Base-by-base conservation (phyloP, 2,797 vertebrate genomes). In the Otolemur crassicaudatus region DNA sequence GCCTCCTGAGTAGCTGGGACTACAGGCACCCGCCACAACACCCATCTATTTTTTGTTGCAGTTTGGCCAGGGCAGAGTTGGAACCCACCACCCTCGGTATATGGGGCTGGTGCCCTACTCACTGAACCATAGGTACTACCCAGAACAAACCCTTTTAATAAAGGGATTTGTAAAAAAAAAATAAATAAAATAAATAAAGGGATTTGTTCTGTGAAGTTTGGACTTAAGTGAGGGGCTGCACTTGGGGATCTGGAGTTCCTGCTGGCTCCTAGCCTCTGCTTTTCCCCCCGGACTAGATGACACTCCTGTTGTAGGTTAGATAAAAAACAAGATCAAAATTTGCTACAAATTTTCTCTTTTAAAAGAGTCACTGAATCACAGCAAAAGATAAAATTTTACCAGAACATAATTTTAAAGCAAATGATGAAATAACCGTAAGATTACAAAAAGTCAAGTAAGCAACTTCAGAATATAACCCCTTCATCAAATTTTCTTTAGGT, bases 301-400 rank as follows among this genome's bases (percentile, higher is more conserved):
- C 4, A 40, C 20, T 25, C 63, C 43, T 86, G 91, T 77, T 58
- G 56, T 56, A 63, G 53, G 34, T 4, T 11, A 17, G 63, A 87
- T 79, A 31, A 63, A 96, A 96, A 94, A 58, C 2, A 87, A 16
- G 31, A 61, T 53, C 14, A 46, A 70, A 86, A 70, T 27, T 46
- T 81, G 80, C 23, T 58, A 40, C 49, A 87, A 90, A 80, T 60
- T 73, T 91, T 96, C 76, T 96, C 34, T 72, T 90, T 87, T 37
- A 23, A 72, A 85, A 89, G 73, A 73, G 40, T 46, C 23, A 23
- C 60, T 27, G 29, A 82, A 69, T 58, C 29, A 69, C 1, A 93
- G 60, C 7, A 77, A 11, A 88, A 73, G 56, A 34, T 81, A 70
- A 85, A 22, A 76, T 63, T 87, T 81, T 92, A 94, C 20, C 19